phyloP scores from a whole-genome alignment of 2,888 invertebrate genomes.

The Ypsolopha sequella region DNA sequence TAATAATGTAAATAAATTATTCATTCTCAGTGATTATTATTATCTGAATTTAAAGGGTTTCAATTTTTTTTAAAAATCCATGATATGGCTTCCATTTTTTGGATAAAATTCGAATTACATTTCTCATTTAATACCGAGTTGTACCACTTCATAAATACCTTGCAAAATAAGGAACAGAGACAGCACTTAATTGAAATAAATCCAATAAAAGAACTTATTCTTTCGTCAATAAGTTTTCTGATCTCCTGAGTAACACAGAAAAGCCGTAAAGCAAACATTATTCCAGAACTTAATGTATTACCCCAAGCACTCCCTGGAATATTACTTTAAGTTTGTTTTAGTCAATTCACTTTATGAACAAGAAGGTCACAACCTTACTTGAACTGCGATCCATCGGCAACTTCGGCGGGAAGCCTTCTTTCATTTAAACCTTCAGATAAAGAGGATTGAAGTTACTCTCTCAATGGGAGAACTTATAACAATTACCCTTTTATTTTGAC shows the following conservation, averaged over 20 bases:
- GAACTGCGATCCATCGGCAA: not conserved
- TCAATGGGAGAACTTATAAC: slow-evolving; percentile 33
- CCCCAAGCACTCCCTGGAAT: not conserved
- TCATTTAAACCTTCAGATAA: not conserved
- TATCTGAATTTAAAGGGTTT: no score
- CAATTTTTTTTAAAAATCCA: no score
- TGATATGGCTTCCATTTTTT: no score
- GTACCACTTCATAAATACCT: no score
- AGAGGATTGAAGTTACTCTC: slow-evolving; percentile 1
- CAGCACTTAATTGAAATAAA: no score
- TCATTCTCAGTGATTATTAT: no score
- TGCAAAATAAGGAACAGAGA: no score
- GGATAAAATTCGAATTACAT: no score
- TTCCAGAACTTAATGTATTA: not conserved
- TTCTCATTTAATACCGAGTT: no score
- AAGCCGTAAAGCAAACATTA: not conserved
- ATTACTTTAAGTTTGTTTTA: not conserved
- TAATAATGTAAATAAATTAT: no score
- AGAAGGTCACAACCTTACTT: not conserved
- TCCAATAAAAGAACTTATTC: no score
- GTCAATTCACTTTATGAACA: not conserved
- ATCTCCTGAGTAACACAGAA: not conserved
- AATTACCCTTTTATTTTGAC: slow-evolving; percentile 53
- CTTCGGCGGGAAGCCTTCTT: not conserved
- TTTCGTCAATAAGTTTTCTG: not conserved